Conservation (phyloP, 2,113 vertebrate genomes). For the Chiloscyllium plagiosum region DNA sequence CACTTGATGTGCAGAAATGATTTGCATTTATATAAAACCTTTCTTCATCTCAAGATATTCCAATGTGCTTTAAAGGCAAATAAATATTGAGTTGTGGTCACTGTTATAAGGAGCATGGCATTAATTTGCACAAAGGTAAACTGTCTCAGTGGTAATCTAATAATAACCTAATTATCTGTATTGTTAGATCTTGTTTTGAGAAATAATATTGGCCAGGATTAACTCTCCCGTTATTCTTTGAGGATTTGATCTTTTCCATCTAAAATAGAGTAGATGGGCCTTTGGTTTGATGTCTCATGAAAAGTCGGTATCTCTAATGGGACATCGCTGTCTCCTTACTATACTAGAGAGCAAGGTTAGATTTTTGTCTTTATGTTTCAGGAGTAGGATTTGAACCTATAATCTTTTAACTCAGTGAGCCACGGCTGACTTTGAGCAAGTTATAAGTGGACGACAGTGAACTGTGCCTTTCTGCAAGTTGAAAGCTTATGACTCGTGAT, state of each 20-base stretch:
- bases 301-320: too few species aligned
- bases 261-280: too few species aligned
- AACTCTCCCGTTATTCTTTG: background rate
- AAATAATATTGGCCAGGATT: background rate
- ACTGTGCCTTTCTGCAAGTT: background rate
- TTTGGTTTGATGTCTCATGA: background rate
- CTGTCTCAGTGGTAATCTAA: background rate
- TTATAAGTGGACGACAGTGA: background rate
- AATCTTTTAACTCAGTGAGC: background rate
- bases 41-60: background rate
- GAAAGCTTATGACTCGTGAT: background rate
- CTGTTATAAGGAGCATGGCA: background rate
- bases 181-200: background rate
- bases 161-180: background rate
- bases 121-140: background rate
- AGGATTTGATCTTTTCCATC: background rate
- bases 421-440: background rate
- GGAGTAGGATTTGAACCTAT: background rate
- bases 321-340: background rate
- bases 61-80: background rate
- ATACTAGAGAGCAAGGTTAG: background rate
- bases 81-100: background rate
- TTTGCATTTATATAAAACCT: background rate
- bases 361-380: background rate
- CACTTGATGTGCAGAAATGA: background rate